Percentiles rank a stretch among this genome's conserved stretches.
Evolutionary conservation across 2,888 invertebrate genomes (phyloP).

Genomic region (Drosophila cracens): DNA sequence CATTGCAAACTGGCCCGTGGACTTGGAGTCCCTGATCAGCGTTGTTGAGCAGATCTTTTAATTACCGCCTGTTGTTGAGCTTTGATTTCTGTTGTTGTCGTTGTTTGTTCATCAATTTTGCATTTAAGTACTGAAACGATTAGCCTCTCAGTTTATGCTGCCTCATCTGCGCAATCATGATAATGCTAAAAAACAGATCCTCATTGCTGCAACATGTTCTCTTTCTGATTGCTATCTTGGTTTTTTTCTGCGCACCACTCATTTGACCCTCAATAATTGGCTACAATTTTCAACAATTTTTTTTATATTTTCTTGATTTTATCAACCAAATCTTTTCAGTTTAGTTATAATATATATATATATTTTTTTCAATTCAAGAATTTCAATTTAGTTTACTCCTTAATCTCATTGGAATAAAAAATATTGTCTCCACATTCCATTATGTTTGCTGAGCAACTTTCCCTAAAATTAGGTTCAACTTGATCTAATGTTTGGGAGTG

Average conservation of each 20-base stretch:
- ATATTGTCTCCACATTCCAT: not conserved
- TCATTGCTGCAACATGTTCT: slow-evolving; percentile 14
- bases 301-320: not conserved
- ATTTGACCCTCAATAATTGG: not conserved
- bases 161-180: slow-evolving; percentile 29
- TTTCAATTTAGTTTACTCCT: not conserved
- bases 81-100: slow-evolving; percentile 19
- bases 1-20: slow-evolving; percentile 9
- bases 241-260: not conserved
- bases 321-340: not conserved
- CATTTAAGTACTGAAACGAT: slow-evolving; percentile 50
- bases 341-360: not conserved
- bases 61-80: slow-evolving; percentile 36
- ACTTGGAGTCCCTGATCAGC: slow-evolving; percentile 15
- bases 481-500: not conserved
- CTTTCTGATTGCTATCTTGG: not conserved
- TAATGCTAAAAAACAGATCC: slow-evolving; percentile 4
- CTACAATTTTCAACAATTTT: not conserved
- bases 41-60: slow-evolving; percentile 43
- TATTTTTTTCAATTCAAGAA: not conserved
- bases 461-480: not conserved
- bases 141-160: slow-evolving; percentile 42
- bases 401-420: not conserved
- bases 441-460: not conserved
- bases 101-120: not conserved